Evolutionary conservation across 2,797 vertebrate genomes (phyloP), one percentile per base, ranked within the genome.

Genomic region (Orestias chungarensis): DNA sequence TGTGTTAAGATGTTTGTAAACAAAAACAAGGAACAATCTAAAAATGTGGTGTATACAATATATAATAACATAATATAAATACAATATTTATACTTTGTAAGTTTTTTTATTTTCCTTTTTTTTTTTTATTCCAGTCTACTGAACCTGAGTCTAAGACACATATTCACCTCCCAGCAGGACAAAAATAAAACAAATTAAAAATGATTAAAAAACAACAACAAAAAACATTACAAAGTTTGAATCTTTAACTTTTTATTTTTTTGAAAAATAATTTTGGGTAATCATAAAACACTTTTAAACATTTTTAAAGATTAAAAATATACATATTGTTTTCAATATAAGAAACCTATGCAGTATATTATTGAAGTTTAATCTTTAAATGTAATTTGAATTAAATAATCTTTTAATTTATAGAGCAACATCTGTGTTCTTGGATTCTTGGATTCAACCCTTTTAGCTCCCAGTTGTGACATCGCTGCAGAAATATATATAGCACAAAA

Each of bases 401-500:
- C 4, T 40, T n/a, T 38, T n/a, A 11, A 38, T n/a, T 61, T n/a
- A 40, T 40, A 1, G 5, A 40, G 31, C 33, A n/a, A 31, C 0
- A 25, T 40, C 25, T 33, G 66, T 15, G 62, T 4, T 62, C 50
- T 18, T 18, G 64, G 20, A 43, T 66, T 62, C 50, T 18, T 18
- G 64, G 20, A 43, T 66, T 35, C 50, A 67, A n/a, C 50, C 6
- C 50, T 75, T 73, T 75, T 29, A 75, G 66, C 75, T 80, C 55
- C 29, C 23, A 50, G 72, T 66, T 64, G 25, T 81, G 73, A 68
- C 69, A 85, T 82, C 75, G 72, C 66, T 17, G 55, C 47, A 78
- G 72, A 87, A 73, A 80, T 80, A 73, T 85, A 81, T 82, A 78
- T 80, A 81, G 82, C 78, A 81, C 81, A 79, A 87, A 88, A 79